These are phyloP conservation scores for Aix galericulata DNA, from an alignment of 2,113 vertebrate species.

Conservation along the genomic window DNA sequence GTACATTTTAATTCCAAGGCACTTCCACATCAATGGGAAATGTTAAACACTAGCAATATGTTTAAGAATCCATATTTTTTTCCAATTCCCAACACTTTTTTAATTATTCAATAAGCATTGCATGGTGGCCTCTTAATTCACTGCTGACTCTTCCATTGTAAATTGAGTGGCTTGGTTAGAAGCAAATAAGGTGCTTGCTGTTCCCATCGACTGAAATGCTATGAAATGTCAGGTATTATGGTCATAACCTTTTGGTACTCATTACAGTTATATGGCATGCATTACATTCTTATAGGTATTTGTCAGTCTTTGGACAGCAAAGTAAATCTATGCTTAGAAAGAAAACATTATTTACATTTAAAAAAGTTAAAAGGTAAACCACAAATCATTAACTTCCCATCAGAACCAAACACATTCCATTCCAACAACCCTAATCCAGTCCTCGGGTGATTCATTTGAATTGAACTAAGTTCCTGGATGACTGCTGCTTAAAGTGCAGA, in stretches of 20 bases:
- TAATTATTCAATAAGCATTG: neutral
- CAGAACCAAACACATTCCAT: neutral
- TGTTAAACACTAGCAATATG: neutral
- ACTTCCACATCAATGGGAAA: neutral
- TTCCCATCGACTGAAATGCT: neutral
- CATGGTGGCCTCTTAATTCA: neutral
- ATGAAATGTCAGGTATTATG: neutral
- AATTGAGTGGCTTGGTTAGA: neutral
- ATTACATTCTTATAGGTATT: neutral
- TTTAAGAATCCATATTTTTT: neutral
- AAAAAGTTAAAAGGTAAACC: neutral
- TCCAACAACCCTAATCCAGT: neutral
- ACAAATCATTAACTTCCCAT: neutral
- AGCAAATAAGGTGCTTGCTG: neutral
- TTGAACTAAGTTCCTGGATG: neutral
- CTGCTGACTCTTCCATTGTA: neutral
- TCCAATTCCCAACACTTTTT: neutral
- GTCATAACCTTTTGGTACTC: neutral
- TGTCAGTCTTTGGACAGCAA: neutral
- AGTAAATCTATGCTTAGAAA: neutral
- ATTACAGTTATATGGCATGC: neutral
- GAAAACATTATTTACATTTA: neutral
- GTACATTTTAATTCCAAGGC: neutral
- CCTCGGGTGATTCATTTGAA: slow-evolving; percentile 28
- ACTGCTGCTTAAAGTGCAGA: neutral